These are phyloP conservation scores for Microtus pennsylvanicus DNA, from an alignment of 2,113 vertebrate species.

Conservation along the genomic window DNA sequence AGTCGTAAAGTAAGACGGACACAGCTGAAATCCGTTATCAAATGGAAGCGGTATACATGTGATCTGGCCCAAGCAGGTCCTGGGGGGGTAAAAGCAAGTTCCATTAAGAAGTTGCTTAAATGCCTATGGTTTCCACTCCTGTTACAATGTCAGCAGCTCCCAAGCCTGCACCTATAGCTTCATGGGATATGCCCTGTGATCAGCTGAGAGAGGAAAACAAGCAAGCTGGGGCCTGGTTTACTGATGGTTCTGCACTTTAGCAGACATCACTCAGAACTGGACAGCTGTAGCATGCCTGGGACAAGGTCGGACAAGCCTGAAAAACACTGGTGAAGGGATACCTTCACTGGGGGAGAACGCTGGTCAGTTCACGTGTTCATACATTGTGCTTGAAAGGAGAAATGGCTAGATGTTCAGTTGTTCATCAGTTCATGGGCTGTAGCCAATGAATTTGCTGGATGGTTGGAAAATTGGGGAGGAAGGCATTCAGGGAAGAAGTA, in stretches of 20 bases:
- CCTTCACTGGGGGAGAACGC: neutral
- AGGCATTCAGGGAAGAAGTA: neutral
- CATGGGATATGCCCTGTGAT: neutral
- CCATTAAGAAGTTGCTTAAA: neutral
- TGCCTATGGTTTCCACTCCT: neutral
- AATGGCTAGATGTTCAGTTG: neutral
- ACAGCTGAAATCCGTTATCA: neutral
- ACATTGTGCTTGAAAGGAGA: neutral
- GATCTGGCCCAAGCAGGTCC: neutral
- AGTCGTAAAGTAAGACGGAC: neutral
- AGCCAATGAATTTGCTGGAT: neutral
- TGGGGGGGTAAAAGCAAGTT: neutral
- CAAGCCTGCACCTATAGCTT: neutral
- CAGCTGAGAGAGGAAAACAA: neutral
- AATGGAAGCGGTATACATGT: neutral
- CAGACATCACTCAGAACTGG: neutral
- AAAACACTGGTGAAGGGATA: neutral
- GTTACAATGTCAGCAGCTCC: neutral
- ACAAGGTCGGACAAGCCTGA: neutral
- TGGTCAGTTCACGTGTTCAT: neutral
- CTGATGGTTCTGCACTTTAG: neutral
- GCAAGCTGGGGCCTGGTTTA: neutral
- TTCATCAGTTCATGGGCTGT: neutral
- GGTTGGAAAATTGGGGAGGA: neutral
- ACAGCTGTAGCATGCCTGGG: no score